Evolutionary conservation across 2,888 invertebrate genomes (phyloP), one percentile per base, ranked within the genome.

Genomic region (Papilio gigon): DNA sequence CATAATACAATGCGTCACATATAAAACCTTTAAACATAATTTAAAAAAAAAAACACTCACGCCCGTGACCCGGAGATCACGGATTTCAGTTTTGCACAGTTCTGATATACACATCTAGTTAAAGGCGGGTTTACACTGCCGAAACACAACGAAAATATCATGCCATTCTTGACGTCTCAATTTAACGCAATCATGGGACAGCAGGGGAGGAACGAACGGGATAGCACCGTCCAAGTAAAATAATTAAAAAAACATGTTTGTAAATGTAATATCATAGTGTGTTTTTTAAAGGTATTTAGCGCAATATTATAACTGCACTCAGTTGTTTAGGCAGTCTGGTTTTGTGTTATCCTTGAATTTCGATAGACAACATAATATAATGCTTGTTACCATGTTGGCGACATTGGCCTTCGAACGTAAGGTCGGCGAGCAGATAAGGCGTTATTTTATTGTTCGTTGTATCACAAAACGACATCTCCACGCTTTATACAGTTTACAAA

Each of bases 301-400:
- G n/a, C 40, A n/a, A n/a, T n/a, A n/a, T n/a, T n/a, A n/a, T n/a
- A n/a, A n/a, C n/a, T n/a, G n/a, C n/a, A n/a, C n/a, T n/a, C n/a
- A 42, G 42, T 1, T 6, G 22, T 22, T 47, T 12, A 22, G 20
- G 20, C 20, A 22, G 50, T 50, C 11, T 4, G 44, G 22, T 20
- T 27, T 12, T 11, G 6, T 12, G 37, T 12, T 50, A 37, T 20
- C 53, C 67, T 67, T 62, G 61, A 67, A 62, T 42, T 67, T 62
- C 8, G 62, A 67, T 58, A 65, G 27, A 20, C 59, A 25, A 50
- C n/a, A n/a, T 17, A 40, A 17, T 62, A 25, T 44, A 22, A 35
- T 37, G 37, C 37, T 50, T 9, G 47, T 50, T 53, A 33, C 56
- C 20, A 42, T 27, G 35, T 40, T 42, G 37, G 50, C 33, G 33